Evolutionary conservation across 2,113 vertebrate species (phyloP).

Genomic region (Mormyrus lacerda): DNA sequence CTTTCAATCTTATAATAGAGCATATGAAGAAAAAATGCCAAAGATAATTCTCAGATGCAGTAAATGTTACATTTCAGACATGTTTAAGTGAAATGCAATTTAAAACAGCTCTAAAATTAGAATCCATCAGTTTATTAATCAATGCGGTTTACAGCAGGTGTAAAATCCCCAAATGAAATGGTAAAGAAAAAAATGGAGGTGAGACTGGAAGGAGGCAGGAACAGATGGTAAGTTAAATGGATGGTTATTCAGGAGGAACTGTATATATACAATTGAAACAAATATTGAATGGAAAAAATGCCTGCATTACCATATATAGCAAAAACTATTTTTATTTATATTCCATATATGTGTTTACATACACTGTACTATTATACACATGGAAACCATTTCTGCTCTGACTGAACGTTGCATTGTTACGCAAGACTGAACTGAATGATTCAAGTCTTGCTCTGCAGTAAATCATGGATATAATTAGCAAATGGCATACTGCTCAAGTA

Average conservation of each 20-base stretch:
- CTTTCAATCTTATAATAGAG: not conserved
- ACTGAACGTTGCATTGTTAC: slow-evolving; percentile 89
- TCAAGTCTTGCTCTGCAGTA: slow-evolving; percentile 96
- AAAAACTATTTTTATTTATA: slow-evolving; percentile 68
- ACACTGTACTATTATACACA: slow-evolving; percentile 73
- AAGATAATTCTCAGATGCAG: not conserved
- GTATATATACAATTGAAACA: not conserved
- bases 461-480: slow-evolving; percentile 99
- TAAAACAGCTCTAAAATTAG: not conserved
- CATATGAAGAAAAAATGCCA: not conserved
- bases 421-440: slow-evolving; percentile 98
- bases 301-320: not conserved
- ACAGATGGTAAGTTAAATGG: not conserved
- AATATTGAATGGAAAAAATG: not conserved
- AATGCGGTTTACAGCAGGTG: not conserved
- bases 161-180: not conserved
- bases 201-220: not conserved
- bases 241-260: not conserved
- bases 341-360: slow-evolving; percentile 67
- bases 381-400: slow-evolving; percentile 88
- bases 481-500: slow-evolving; percentile 98
- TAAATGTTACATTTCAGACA: not conserved
- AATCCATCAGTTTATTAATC: not conserved
- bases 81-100: not conserved
- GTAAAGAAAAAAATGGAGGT: not conserved